Evolutionary conservation across 1,140 invertebrate genomes (phyloP).

Genomic region (Maniola jurtina): DNA sequence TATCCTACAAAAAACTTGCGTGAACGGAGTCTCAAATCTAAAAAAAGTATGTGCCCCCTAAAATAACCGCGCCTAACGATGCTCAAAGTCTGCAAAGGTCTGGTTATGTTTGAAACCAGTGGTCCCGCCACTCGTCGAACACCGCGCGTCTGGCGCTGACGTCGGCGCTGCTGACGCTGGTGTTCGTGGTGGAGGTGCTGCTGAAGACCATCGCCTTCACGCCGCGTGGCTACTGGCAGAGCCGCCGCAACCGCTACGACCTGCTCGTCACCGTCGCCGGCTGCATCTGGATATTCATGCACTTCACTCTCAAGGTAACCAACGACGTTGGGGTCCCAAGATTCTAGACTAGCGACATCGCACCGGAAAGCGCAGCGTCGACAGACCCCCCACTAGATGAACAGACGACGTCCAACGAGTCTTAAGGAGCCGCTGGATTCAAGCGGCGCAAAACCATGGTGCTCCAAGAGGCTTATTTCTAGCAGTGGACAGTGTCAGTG

Average conservation of each 20-base stretch:
- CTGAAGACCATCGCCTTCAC: conserved; percentile 99
- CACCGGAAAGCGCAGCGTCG: no score
- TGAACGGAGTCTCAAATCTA: no score
- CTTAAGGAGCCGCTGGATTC: no score
- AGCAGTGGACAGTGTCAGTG: no score
- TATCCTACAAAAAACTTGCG: no score
- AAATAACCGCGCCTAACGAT: background rate
- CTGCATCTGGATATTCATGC: conserved; percentile 97
- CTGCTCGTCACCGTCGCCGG: conserved; percentile 97
- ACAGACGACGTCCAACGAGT: no score
- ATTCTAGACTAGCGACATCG: no score
- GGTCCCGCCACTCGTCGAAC: conserved; percentile 87
- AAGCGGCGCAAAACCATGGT: no score
- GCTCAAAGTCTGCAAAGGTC: background rate
- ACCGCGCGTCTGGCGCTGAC: conserved; percentile 92
- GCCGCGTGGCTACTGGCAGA: conserved; percentile 98
- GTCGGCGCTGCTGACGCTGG: conserved; percentile 90
- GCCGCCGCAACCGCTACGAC: conserved; percentile 97
- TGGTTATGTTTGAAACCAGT: conserved; percentile 77
- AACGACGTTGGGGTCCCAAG: no score
- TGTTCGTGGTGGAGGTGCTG: conserved; percentile 95
- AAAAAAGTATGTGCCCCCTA: no score
- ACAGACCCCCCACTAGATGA: no score
- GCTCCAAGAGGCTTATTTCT: no score
- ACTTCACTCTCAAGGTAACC: conserved; percentile 90